A percentile compares a stretch with the other conserved stretches of the same genome.
Evolutionary conservation across 1,140 invertebrate genomes (phyloP).

Genomic region (Yoshiicerus persimilis): DNA sequence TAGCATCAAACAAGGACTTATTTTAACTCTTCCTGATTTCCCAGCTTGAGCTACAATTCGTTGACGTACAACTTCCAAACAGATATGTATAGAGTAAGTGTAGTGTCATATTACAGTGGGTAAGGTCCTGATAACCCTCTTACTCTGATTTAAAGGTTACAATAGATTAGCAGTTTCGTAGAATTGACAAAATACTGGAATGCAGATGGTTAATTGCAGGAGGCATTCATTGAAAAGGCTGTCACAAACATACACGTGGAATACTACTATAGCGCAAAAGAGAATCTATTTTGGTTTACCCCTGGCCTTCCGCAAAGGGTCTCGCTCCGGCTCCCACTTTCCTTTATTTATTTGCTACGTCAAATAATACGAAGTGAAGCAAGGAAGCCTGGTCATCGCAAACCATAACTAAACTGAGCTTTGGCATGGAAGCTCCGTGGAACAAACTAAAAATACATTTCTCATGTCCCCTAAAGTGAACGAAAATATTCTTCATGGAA

Average conservation of each 20-base stretch:
- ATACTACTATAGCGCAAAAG: neutral
- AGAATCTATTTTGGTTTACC: neutral
- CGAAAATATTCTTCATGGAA: neutral
- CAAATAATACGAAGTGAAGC: neutral
- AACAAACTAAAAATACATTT: neutral
- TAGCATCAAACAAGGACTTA: too few species aligned
- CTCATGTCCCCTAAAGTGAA: neutral
- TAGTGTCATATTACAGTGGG: too few species aligned
- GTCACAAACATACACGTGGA: neutral
- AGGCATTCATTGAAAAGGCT: neutral
- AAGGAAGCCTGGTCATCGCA: neutral
- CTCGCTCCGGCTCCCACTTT: neutral
- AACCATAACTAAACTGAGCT: neutral
- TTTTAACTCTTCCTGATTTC: too few species aligned
- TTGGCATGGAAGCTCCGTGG: neutral
- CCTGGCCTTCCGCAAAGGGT: neutral
- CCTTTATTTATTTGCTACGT: neutral
- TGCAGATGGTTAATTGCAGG: neutral
- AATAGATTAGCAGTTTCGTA: neutral
- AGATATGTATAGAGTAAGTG: too few species aligned
- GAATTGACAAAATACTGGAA: neutral
- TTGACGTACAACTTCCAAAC: too few species aligned
- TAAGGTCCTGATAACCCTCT: too few species aligned
- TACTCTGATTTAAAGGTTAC: neutral
- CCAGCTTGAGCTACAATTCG: too few species aligned